Evolutionary conservation across 2,113 vertebrate species (phyloP).

Genomic region (Meles meles): DNA sequence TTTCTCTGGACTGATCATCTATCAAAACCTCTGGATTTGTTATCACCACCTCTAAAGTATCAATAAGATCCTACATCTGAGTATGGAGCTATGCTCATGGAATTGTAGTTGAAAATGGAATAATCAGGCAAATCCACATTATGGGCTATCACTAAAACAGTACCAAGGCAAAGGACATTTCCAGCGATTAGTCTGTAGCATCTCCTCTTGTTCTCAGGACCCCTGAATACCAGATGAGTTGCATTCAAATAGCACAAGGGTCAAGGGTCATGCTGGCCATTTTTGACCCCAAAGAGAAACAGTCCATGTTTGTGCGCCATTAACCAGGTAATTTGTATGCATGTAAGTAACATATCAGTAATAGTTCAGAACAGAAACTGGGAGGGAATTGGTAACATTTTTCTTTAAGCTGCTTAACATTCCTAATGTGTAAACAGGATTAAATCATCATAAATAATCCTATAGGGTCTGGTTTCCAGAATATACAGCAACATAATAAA

Average conservation of each 20-base stretch:
- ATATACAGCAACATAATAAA: neutral
- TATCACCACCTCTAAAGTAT: neutral
- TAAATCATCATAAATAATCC: neutral
- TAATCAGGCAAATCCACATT: neutral
- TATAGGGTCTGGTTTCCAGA: neutral
- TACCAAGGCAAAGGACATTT: neutral
- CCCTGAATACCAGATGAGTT: neutral
- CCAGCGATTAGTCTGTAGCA: neutral
- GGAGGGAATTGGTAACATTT: slow-evolving; percentile 16
- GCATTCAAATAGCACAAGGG: neutral
- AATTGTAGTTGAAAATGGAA: neutral
- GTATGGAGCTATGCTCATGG: neutral
- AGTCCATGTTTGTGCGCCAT: neutral
- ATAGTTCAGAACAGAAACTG: neutral
- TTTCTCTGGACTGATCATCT: neutral
- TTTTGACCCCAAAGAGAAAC: neutral
- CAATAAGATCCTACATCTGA: neutral
- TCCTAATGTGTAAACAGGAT: neutral
- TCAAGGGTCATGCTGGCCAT: neutral
- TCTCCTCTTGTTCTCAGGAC: slow-evolving; percentile 17
- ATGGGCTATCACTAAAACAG: neutral
- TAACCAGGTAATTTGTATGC: neutral
- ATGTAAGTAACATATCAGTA: neutral
- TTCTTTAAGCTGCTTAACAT: slow-evolving; percentile 14
- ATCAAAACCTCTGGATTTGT: neutral